Conservation (phyloP, 2,797 vertebrate genomes). For the Cossypha caffra region DNA sequence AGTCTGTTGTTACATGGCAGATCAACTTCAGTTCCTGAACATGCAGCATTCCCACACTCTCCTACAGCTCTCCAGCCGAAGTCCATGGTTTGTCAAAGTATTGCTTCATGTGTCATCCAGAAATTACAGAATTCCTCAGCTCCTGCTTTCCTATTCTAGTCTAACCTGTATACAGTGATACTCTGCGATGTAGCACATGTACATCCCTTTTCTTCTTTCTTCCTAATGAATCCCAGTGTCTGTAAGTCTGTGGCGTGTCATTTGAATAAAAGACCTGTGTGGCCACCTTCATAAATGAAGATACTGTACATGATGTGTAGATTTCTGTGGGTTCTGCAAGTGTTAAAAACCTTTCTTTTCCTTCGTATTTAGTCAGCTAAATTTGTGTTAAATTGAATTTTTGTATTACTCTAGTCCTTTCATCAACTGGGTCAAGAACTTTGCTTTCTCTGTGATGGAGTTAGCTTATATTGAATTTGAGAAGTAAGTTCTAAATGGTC, state of each 20-base stretch:
- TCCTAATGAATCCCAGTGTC: neutral
- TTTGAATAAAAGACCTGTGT: neutral
- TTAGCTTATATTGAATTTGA: neutral
- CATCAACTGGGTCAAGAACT: neutral
- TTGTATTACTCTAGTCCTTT: neutral
- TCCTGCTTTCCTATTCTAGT: neutral
- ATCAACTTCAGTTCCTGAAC: neutral
- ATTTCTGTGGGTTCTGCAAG: neutral
- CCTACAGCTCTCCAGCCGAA: neutral
- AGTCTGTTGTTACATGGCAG: neutral
- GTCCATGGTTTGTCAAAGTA: neutral
- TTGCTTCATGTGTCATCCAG: neutral
- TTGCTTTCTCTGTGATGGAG: neutral
- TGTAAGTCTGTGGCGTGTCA: neutral
- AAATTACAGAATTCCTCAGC: neutral
- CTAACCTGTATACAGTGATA: neutral
- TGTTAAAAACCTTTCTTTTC: neutral
- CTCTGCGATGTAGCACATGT: neutral
- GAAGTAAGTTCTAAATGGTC: conserved; percentile 5
- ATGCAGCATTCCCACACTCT: neutral
- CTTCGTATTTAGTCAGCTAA: neutral
- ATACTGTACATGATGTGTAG: neutral
- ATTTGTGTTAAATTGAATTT: neutral
- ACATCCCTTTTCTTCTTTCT: neutral
- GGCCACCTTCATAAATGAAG: neutral